Conservation (phyloP, 2,113 vertebrate species). For the Pyxicephalus adspersus region DNA sequence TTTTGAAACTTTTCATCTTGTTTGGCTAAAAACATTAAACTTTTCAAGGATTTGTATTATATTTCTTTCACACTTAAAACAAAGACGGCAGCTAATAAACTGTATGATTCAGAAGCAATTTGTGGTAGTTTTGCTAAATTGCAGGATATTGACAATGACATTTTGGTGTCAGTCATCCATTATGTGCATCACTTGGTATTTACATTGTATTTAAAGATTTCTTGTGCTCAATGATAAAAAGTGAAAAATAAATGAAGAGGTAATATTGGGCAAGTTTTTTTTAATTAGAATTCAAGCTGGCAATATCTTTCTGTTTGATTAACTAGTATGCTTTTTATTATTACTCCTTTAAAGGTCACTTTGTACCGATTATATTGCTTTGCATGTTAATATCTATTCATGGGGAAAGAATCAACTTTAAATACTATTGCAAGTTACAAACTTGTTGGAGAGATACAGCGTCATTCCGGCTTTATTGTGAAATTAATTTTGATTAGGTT, state of each 20-base stretch:
- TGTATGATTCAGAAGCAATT: neutral
- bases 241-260: neutral
- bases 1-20: neutral
- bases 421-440: neutral
- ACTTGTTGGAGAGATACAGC: neutral
- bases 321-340: neutral
- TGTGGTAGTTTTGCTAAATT: neutral
- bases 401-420: neutral
- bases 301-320: neutral
- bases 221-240: neutral
- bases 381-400: neutral
- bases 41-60: neutral
- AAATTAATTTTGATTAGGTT: conserved; percentile 6
- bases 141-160: neutral
- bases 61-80: neutral
- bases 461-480: neutral
- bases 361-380: neutral
- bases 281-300: neutral
- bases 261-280: neutral
- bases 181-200: neutral
- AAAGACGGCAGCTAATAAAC: neutral
- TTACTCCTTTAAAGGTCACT: neutral
- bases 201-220: neutral
- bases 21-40: neutral
- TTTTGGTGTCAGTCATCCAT: neutral